A percentile compares a stretch with the other conserved stretches of the same genome.
These are phyloP conservation scores for Limenitis arthemis DNA, from an alignment of 2,888 invertebrate species.

Conservation along the genomic window DNA sequence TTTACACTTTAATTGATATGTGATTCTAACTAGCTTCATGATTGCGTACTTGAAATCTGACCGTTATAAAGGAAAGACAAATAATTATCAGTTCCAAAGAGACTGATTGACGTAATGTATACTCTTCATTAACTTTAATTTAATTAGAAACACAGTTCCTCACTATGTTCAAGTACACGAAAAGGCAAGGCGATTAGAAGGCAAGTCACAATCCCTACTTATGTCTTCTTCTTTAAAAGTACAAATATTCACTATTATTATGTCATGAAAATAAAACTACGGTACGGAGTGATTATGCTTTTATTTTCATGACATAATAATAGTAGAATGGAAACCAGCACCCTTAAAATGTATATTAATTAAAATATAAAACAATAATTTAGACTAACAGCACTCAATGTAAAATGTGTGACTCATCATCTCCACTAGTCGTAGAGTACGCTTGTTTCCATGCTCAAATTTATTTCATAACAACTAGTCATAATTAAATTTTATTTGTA, in stretches of 20 bases:
- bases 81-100: neutral
- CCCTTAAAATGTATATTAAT: constrained; percentile 34
- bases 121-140: constrained; percentile 2
- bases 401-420: constrained; percentile 41
- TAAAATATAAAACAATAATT: constrained; percentile 46
- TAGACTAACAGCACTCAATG: constrained; percentile 46
- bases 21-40: constrained; percentile 33
- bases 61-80: neutral
- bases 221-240: constrained; percentile 36
- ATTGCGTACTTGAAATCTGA: constrained; percentile 8
- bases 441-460: constrained; percentile 71
- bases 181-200: constrained; percentile 59
- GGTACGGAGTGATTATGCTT: constrained; percentile 42
- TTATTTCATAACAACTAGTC: constrained; percentile 68
- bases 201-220: constrained; percentile 54
- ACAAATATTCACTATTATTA: constrained; percentile 41
- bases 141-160: constrained; percentile 14
- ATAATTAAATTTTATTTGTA: constrained; percentile 61
- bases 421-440: constrained; percentile 53
- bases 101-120: neutral
- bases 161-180: constrained; percentile 40
- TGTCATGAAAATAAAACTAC: constrained; percentile 53
- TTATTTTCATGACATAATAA: too few species aligned
- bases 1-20: constrained; percentile 41
- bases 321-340: constrained; percentile 54